phyloP scores from a whole-genome alignment of 2,888 invertebrate genomes.

The Leptopilina myrica region DNA sequence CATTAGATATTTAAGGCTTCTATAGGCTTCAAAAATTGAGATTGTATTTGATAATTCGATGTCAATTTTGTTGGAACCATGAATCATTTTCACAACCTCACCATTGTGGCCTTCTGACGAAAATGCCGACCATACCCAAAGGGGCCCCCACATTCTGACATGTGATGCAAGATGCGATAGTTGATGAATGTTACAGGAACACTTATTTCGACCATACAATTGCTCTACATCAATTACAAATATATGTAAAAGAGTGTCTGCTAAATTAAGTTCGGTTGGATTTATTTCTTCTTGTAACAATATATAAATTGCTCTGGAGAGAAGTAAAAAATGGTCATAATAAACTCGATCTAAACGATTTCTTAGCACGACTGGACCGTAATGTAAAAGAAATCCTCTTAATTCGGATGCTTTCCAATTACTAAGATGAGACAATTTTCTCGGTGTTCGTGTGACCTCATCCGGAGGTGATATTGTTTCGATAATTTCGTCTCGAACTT shows the following conservation, averaged over 20 bases:
- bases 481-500: not conserved
- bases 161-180: slow-evolving; percentile 15
- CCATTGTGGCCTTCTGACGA: slow-evolving; percentile 36
- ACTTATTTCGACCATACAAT: slow-evolving; percentile 42
- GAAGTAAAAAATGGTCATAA: slow-evolving; percentile 40
- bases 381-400: slow-evolving; percentile 30
- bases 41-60: no score
- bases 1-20: no score
- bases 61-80: no score
- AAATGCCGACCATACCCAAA: slow-evolving; percentile 45
- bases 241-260: slow-evolving; percentile 36
- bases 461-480: slow-evolving; percentile 15
- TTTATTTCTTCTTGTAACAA: slow-evolving; percentile 29
- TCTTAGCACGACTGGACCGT: slow-evolving; percentile 35
- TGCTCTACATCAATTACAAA: slow-evolving; percentile 32
- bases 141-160: slow-evolving; percentile 39
- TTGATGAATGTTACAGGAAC: slow-evolving; percentile 43
- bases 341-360: not conserved
- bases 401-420: slow-evolving; percentile 36
- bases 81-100: no score
- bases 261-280: slow-evolving; percentile 24
- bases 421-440: not conserved
- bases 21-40: no score
- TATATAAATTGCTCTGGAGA: slow-evolving; percentile 21
- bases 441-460: not conserved